A percentile compares a stretch with the other conserved stretches of the same genome.
Evolutionary conservation across 2,797 vertebrate species (phyloP).

Genomic region (Orestias chungarensis): DNA sequence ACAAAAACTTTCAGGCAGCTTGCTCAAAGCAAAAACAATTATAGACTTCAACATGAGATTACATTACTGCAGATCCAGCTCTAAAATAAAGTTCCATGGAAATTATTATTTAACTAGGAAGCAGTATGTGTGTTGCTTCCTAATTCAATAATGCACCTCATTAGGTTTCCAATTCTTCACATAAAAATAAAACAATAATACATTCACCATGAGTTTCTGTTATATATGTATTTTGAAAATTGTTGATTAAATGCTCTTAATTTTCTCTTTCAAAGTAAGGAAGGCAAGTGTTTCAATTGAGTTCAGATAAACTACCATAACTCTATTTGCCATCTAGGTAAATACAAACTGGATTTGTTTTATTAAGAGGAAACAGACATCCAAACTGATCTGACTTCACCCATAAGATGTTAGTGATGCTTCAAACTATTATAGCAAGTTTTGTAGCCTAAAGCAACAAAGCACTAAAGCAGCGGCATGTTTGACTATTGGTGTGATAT

Average conservation of each 20-base stretch:
- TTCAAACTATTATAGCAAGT: background rate
- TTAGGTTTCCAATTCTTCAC: background rate
- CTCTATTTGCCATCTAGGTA: background rate
- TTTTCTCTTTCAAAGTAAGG: background rate
- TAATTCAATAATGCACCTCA: constrained; percentile 43
- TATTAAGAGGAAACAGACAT: background rate
- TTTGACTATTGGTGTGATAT: background rate
- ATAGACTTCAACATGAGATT: background rate
- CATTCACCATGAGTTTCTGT: background rate
- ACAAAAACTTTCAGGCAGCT: constrained; percentile 37
- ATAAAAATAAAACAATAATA: background rate
- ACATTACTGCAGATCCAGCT: constrained; percentile 16
- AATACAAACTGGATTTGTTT: background rate
- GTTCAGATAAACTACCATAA: background rate
- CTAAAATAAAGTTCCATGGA: constrained; percentile 30
- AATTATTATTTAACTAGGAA: constrained; percentile 59
- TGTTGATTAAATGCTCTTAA: background rate
- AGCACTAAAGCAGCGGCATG: background rate
- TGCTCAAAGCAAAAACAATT: background rate
- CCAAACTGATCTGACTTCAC: background rate
- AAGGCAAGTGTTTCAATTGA: background rate
- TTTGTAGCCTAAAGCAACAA: background rate
- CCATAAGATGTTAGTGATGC: background rate
- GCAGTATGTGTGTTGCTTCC: constrained; percentile 17
- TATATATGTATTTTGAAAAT: too few relatives aligned